Evolutionary conservation across 1,140 invertebrate genomes (phyloP), one percentile per base, ranked within the genome.

Genomic region (Sarcophaga bullata): DNA sequence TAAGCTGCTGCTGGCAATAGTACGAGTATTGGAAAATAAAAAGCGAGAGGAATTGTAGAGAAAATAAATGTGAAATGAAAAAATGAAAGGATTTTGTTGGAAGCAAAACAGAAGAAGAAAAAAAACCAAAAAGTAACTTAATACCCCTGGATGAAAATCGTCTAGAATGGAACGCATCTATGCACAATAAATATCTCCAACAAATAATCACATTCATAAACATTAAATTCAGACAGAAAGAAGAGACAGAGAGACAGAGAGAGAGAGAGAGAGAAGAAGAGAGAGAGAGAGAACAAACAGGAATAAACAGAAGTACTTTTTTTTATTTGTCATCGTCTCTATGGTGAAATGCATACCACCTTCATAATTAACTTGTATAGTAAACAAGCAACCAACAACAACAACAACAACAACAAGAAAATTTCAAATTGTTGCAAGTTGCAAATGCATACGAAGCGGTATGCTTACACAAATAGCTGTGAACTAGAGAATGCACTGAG

Each of bases 181-280:
- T 37, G 25, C 25, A 37, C 25, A 37, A 78, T 78, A 78, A 78
- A 78, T 78, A 78, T 78, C 48, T 78, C 75, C 50, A 78, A 78
- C 75, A 78, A 78, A 78, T 78, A 78, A 78, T 78, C 75, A 50
- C 75, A 78, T 78, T 50, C 48, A 78, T 78, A 78, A 78, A 78
- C 75, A 78, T 78, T 78, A 78, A 78, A 50, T 78, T 48, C 17
- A 78, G 48, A 52, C 17, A 78, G 50, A 15, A 68, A n/a, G n/a
- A n/a, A n/a, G n/a, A n/a, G n/a, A n/a, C n/a, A n/a, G n/a, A n/a
- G n/a, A n/a, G n/a, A n/a, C n/a, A n/a, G 48, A 52, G 49, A 78
- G 50, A 15, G 19, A 68, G 19, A 9, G 1, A 10, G 3, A 19
- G 19, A 68, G 19, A 68, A n/a, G n/a, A n/a, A 78, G 50, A 15